Evolutionary conservation across 2,113 vertebrate genomes (phyloP), one percentile per base, ranked within the genome.

Genomic region (Kobus ellipsiprymnus): DNA sequence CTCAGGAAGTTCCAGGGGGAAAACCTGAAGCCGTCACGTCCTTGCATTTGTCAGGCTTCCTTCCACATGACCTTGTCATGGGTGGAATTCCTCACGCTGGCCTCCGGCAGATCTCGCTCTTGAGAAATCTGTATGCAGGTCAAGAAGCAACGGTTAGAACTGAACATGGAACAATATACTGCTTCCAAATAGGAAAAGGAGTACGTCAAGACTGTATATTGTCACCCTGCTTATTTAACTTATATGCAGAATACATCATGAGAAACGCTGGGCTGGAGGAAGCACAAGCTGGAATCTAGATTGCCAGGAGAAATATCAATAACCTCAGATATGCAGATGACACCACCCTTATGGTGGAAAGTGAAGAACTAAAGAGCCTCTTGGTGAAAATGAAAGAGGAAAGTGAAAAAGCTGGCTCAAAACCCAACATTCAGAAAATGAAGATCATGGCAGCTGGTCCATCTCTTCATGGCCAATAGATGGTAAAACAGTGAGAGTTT

Each of bases 251-350:
- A 9, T 36, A 21, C n/a, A 36, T 71, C 64, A 11, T 71, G 64
- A 10, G 2, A 71, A 71, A 71, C 0, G 2, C 64, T n/a, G 4
- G n/a, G 64, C 8, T 36, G 17, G 17, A 36, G 2, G 17, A 71
- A 71, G 33, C 9, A 36, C 17, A 71, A 36, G 64, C 17, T 67
- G n/a, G 17, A 67, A 2, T 11, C 64, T 21, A 67, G 64, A 67
- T 0, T 5, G 33, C 17, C 0, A 0, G 64, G n/a, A 21, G n/a
- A 71, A 71, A 36, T 71, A 36, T 11, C n/a, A 36, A 36, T 21
- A 36, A 71, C 4, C 17, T 21, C n/a, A 71, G n/a, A 71, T 71
- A 36, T n/a, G 9, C 64, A 36, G n/a, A 21, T 71, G 64, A 36
- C 4, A 36, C 64, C n/a, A 71, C 17, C n/a, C 5, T 11, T 36